These are phyloP conservation scores for Muntiacus muntjak DNA, from an alignment of 2,113 vertebrate genomes.

Conservation along the genomic window DNA sequence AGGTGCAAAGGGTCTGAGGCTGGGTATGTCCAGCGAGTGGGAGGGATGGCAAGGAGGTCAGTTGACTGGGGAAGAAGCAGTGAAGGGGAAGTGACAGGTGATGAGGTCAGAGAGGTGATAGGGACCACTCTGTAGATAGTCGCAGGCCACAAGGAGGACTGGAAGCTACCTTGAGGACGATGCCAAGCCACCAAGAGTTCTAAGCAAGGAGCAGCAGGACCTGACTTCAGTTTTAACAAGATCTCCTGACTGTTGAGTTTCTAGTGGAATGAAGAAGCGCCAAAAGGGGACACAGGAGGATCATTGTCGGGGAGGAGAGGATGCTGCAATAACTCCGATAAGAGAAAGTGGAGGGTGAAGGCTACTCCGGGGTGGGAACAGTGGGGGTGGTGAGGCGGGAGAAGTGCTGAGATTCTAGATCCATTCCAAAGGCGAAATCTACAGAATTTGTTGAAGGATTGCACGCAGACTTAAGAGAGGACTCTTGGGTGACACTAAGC, in stretches of 20 bases:
- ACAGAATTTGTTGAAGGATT: neutral
- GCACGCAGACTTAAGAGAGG: neutral
- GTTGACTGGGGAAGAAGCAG: neutral
- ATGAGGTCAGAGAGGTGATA: neutral
- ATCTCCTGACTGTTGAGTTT: neutral
- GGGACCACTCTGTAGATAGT: neutral
- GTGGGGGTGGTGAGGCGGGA: fast-evolving
- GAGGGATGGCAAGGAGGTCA: neutral
- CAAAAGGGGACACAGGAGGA: neutral
- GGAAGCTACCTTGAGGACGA: neutral
- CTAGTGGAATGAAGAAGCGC: neutral
- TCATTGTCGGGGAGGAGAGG: neutral
- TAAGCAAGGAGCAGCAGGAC: neutral
- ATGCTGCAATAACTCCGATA: neutral
- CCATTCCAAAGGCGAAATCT: neutral
- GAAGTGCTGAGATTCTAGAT: neutral
- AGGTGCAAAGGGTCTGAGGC: neutral
- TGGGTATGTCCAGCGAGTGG: neutral
- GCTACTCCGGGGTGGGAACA: neutral
- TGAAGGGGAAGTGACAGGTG: neutral
- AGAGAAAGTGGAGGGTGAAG: neutral
- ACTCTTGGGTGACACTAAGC: neutral
- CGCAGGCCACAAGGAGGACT: neutral
- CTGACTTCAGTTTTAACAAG: neutral
- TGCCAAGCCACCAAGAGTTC: neutral